Percentiles rank a stretch among this genome's conserved stretches.
phyloP scores from a whole-genome alignment of 2,888 invertebrate species.

The Meta bourneti region DNA sequence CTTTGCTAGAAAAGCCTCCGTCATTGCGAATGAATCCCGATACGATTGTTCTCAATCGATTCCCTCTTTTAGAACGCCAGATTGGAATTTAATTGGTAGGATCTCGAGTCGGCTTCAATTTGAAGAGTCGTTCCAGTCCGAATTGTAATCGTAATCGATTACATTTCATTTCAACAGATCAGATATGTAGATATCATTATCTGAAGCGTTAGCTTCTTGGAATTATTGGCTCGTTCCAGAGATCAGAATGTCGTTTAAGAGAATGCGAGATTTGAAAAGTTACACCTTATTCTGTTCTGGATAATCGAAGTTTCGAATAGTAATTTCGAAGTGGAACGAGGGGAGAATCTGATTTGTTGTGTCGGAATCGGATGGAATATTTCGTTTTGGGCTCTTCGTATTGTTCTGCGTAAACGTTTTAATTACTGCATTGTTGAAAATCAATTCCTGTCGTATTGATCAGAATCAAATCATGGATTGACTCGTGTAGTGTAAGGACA shows the following conservation, averaged over 20 bases:
- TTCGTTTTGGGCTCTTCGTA: background rate
- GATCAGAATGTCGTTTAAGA: background rate
- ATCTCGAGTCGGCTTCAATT: constrained; percentile 16
- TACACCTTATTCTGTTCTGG: no score
- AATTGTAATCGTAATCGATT: background rate
- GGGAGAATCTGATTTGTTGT: background rate
- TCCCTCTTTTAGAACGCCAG: constrained; percentile 11
- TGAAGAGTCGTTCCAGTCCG: background rate
- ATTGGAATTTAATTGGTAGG: constrained; percentile 50
- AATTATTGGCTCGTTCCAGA: background rate
- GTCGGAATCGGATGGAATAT: background rate
- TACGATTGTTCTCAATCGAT: constrained; percentile 28
- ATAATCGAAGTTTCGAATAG: background rate
- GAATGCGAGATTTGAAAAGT: background rate
- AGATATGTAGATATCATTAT: background rate
- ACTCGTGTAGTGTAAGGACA: background rate
- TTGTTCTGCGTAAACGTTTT: background rate
- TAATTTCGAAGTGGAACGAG: background rate
- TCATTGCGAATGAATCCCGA: constrained; percentile 1
- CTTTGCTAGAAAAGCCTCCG: background rate
- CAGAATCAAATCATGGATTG: background rate
- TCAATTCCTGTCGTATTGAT: background rate
- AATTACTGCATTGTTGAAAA: background rate
- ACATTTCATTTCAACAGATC: background rate
- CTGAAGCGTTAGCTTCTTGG: background rate